These are phyloP conservation scores for Xiphophorus maculatus DNA, from an alignment of 2,113 vertebrate genomes.

Conservation along the genomic window DNA sequence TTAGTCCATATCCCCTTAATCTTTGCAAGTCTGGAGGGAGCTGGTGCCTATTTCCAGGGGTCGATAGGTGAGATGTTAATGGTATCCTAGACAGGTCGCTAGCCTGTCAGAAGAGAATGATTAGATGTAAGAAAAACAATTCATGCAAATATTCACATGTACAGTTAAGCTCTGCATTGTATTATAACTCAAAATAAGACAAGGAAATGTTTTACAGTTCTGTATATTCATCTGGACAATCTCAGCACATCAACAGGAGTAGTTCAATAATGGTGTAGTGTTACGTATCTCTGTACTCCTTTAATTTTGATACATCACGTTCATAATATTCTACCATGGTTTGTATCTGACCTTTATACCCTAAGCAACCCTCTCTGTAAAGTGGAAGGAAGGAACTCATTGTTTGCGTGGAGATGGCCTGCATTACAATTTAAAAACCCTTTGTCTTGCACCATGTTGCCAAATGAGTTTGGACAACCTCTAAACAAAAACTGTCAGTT, in stretches of 20 bases:
- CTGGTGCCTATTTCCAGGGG: neutral
- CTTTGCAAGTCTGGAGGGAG: neutral
- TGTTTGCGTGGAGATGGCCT: slow-evolving; percentile 61
- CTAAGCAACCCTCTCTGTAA: slow-evolving; percentile 52
- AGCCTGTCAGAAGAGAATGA: neutral
- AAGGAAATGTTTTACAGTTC: slow-evolving; percentile 35
- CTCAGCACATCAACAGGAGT: slow-evolving; percentile 56
- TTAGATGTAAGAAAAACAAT: slow-evolving; percentile 23
- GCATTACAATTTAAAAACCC: slow-evolving; percentile 75
- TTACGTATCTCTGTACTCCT: slow-evolving; percentile 59
- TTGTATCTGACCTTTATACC: slow-evolving; percentile 67
- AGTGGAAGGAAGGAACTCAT: slow-evolving; percentile 71
- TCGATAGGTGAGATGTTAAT: neutral
- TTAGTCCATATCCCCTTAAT: neutral
- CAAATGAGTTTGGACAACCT: slow-evolving; percentile 80
- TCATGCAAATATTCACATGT: slow-evolving; percentile 41
- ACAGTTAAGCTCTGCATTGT: slow-evolving; percentile 26
- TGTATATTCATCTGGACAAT: slow-evolving; percentile 37
- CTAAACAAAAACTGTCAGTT: slow-evolving; percentile 82
- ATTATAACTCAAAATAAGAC: slow-evolving; percentile 34
- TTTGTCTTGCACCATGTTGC: slow-evolving; percentile 66
- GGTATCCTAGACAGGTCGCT: neutral
- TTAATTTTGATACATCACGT: slow-evolving; percentile 72
- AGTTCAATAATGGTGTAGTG: slow-evolving; percentile 66
- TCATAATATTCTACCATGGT: slow-evolving; percentile 76